Conservation (phyloP, 2,797 vertebrate species). For the Hemitrygon akajei region DNA sequence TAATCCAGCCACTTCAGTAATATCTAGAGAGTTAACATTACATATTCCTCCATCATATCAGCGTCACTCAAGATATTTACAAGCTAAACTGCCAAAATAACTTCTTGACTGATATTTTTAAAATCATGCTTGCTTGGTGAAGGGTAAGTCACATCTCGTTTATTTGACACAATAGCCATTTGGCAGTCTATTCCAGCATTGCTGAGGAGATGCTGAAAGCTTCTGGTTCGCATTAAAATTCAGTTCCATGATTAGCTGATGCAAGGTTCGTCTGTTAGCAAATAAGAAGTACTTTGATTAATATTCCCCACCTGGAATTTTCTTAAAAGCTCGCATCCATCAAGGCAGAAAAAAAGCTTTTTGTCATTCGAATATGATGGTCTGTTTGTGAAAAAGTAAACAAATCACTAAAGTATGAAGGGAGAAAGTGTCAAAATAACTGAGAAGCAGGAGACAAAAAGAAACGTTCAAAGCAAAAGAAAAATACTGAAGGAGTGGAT, state of each 20-base stretch:
- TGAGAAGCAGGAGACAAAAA: background rate
- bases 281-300: conserved; percentile 21
- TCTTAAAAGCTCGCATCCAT: background rate
- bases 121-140: background rate
- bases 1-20: background rate
- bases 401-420: background rate
- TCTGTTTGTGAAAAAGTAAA: conserved; percentile 19
- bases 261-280: conserved; percentile 1
- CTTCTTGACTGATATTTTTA: background rate
- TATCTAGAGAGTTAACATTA: background rate
- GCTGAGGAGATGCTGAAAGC: background rate
- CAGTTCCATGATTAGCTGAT: conserved; percentile 2
- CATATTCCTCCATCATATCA: background rate
- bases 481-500: background rate
- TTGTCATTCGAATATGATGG: background rate
- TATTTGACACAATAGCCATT: background rate
- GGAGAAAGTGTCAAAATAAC: conserved; percentile 23
- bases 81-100: background rate
- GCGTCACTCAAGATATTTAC: background rate
- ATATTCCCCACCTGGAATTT: conserved; percentile 28
- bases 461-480: background rate
- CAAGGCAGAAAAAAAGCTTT: background rate
- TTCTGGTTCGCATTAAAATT: conserved; percentile 23
- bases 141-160: background rate
- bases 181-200: background rate